Base-by-base conservation (phyloP, 2,113 vertebrate species). In the Phylloscopus trochilus region DNA sequence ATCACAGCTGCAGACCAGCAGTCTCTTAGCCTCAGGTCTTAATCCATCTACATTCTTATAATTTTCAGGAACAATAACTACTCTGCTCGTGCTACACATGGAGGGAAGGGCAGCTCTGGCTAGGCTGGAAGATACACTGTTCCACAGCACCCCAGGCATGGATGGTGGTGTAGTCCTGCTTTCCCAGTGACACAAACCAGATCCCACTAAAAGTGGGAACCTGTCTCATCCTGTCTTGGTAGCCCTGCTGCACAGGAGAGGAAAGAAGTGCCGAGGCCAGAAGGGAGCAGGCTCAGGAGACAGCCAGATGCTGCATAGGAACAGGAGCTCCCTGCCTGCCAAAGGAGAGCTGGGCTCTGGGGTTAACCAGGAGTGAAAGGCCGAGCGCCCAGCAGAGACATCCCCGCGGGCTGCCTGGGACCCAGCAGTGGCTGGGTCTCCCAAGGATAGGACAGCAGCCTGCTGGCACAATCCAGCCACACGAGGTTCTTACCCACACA, bases 401-500 rank as follows among this genome's bases (percentile, higher is more conserved):
- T 5, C 41, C 47, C 52, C 1, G 0, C 0, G 0, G 70, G 87
- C 73, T 73, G 56, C 77, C 47, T 43, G 86, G 60, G 39, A 62
- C 16, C 10, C 0, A 1, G 60, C 53, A 20, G 33, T 2, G 23
- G 43, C 72, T 8, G 7, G 11, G 41, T 74, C 47, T 49, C 63
- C 66, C 55, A 27, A 66, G 78, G 56, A 88, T 1, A 49, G 47
- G 89, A 21, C 1, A 1, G 35, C 75, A 67, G 90, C 72, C 88
- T 27, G 43, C 56, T 56, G 83, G 64, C 83, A 62, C 0, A 0
- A 59, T 21, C 31, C 76, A 59, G 81, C 59, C 5, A 7, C 2
- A 1, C 0, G 0, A 82, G 49, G n/a, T 6, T 83, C 88, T 43
- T 18, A n/a, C 28, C 41, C 26, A 0, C 39, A 11, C 3, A 0